Conservation (phyloP, 1,140 invertebrate genomes). For the Sycophaga agraensis region DNA sequence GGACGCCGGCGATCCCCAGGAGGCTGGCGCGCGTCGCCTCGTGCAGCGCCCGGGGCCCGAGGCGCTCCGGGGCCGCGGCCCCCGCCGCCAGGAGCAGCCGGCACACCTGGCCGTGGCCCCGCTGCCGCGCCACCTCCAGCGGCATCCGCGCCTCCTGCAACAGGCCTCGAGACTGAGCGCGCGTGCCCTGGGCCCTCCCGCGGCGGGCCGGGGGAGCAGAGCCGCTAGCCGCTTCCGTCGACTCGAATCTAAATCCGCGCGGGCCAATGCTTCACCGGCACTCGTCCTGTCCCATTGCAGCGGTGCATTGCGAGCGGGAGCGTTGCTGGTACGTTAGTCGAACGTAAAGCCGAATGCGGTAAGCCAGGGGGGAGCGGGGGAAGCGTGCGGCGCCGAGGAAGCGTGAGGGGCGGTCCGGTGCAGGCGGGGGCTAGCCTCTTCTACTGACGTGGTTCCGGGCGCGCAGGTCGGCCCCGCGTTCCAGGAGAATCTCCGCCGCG, state of each 20-base stretch:
- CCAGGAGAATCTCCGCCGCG: slow-evolving; percentile 70
- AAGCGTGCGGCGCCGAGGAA: not conserved
- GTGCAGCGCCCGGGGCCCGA: slow-evolving; percentile 62
- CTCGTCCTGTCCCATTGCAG: no score
- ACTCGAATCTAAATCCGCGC: no score
- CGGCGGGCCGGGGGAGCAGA: no score
- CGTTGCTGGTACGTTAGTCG: no score
- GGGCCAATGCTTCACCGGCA: no score
- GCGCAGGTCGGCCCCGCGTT: slow-evolving; percentile 72
- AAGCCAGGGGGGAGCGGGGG: no score
- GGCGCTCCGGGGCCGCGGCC: not conserved
- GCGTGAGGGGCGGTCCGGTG: not conserved
- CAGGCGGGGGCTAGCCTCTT: not conserved
- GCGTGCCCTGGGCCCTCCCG: no score
- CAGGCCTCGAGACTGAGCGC: no score
- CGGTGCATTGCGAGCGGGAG: no score
- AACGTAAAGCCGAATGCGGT: no score
- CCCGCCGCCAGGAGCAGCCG: slow-evolving; percentile 63
- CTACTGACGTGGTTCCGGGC: slow-evolving; percentile 59
- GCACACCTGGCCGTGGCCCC: slow-evolving; percentile 68
- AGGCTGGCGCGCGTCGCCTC: slow-evolving; percentile 78
- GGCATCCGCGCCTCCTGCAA: slow-evolving; percentile 70
- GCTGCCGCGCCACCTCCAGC: slow-evolving; percentile 70
- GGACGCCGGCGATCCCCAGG: slow-evolving; percentile 81
- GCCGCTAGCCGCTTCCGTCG: no score